Percentiles rank a stretch among this genome's conserved stretches.
phyloP scores from a whole-genome alignment of 2,888 invertebrate genomes.

The Eremobia ochroleuca region DNA sequence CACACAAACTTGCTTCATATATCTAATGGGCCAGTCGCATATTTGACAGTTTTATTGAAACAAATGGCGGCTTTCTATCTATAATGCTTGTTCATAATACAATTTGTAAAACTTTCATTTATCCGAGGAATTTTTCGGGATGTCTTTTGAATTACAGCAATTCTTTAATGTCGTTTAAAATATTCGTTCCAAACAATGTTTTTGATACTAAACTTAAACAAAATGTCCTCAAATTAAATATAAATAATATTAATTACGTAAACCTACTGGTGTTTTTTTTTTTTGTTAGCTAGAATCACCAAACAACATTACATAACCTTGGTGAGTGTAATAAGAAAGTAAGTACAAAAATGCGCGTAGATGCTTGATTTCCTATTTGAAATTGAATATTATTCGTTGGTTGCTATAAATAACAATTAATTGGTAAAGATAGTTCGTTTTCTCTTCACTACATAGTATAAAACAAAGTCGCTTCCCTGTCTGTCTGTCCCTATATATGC shows the following conservation, averaged over 20 bases:
- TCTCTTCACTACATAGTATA: too few species aligned
- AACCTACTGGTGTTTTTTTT: background rate
- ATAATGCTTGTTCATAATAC: slow-evolving; percentile 42
- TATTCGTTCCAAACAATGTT: background rate
- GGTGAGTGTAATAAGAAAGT: background rate
- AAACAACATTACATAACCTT: background rate
- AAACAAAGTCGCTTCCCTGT: too few species aligned
- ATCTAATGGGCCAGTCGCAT: slow-evolving; percentile 36
- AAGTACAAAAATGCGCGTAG: too few species aligned
- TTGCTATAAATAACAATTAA: too few species aligned
- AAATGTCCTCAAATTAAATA: background rate
- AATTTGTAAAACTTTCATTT: slow-evolving; percentile 48
- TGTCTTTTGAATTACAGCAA: slow-evolving; percentile 13
- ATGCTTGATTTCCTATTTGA: too few species aligned
- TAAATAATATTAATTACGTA: background rate
- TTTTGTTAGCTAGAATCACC: background rate
- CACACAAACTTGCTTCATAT: slow-evolving; percentile 57
- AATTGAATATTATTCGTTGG: too few species aligned
- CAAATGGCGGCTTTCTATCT: slow-evolving; percentile 19
- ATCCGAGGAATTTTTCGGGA: slow-evolving; percentile 12
- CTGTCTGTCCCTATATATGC: too few species aligned
- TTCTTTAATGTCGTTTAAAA: slow-evolving; percentile 13
- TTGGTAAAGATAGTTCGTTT: too few species aligned
- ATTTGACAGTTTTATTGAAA: slow-evolving; percentile 61
- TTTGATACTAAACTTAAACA: slow-evolving; percentile 7